Percentiles rank a stretch among this genome's conserved stretches.
Evolutionary conservation across 2,888 invertebrate genomes (phyloP).

Genomic region (Drosophila imparisetae): DNA sequence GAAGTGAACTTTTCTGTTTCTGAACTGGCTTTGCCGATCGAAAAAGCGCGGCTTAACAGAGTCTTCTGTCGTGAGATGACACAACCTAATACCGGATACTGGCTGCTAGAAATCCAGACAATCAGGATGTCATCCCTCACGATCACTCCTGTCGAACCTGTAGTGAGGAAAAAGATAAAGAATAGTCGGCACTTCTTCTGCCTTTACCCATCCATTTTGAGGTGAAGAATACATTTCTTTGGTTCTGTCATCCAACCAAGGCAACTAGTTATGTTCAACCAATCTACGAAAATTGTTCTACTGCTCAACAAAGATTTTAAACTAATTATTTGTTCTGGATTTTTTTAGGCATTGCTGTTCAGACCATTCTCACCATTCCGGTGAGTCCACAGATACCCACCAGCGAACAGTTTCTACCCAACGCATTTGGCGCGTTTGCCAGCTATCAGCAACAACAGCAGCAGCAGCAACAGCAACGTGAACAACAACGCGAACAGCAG

Average conservation of each 20-base stretch:
- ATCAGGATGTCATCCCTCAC: neutral
- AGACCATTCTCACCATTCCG: constrained; percentile 97
- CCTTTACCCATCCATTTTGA: neutral
- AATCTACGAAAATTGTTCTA: neutral
- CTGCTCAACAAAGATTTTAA: neutral
- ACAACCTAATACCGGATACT: too few relatives aligned
- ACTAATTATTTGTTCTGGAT: neutral
- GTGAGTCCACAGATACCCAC: constrained; percentile 93
- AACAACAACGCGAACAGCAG: constrained; percentile 62
- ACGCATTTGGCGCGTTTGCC: constrained; percentile 81
- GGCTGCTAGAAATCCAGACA: neutral
- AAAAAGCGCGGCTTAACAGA: neutral
- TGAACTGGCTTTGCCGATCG: neutral
- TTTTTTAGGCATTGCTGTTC: constrained; percentile 93
- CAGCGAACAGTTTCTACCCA: constrained; percentile 86
- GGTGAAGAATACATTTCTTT: too few relatives aligned
- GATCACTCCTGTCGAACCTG: neutral
- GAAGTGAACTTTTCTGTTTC: neutral
- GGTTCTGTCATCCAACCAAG: too few relatives aligned
- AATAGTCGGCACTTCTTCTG: neutral
- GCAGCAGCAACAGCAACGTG: constrained; percentile 65
- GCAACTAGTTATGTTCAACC: too few relatives aligned
- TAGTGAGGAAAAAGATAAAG: neutral
- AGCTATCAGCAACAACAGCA: constrained; percentile 73
- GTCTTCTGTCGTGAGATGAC: too few relatives aligned